phyloP scores from a whole-genome alignment of 1,140 invertebrate species.

The Brachionus paranguensis region DNA sequence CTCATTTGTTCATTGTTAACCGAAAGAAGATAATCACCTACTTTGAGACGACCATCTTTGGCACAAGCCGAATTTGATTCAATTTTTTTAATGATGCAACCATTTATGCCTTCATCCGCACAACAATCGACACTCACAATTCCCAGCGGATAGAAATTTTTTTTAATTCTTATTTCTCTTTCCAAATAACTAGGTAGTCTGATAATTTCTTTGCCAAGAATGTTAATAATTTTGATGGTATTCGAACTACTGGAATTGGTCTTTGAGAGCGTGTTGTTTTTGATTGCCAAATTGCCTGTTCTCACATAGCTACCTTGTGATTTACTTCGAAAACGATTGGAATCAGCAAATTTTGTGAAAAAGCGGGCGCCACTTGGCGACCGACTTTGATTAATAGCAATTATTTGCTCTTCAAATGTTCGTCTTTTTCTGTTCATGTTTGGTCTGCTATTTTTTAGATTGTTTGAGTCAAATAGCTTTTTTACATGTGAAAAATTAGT shows the following conservation, averaged over 20 bases:
- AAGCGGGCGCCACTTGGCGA: not conserved
- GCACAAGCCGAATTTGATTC: constrained; percentile 58
- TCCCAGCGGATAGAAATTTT: constrained; percentile 61
- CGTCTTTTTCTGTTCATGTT: not conserved
- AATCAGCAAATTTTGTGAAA: not conserved
- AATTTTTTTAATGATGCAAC: constrained; percentile 62
- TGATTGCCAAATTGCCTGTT: not conserved
- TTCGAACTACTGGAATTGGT: constrained; percentile 44
- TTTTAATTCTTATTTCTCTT: constrained; percentile 60
- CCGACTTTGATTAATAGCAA: not conserved
- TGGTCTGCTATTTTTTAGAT: not conserved
- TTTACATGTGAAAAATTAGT: not conserved
- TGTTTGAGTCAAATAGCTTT: not conserved
- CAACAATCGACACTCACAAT: constrained; percentile 58
- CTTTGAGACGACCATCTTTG: constrained; percentile 60
- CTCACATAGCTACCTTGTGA: not conserved
- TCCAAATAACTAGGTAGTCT: constrained; percentile 61
- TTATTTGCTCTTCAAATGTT: not conserved
- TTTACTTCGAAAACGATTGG: not conserved
- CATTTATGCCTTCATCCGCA: constrained; percentile 63
- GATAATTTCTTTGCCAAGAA: constrained; percentile 48
- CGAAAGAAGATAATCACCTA: constrained; percentile 57
- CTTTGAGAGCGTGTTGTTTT: constrained; percentile 42
- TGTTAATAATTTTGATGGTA: constrained; percentile 5
- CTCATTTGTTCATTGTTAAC: constrained; percentile 66